A percentile compares a stretch with the other conserved stretches of the same genome.
Evolutionary conservation across 2,888 invertebrate species (phyloP).

Genomic region (Drosophila vallismaia): DNA sequence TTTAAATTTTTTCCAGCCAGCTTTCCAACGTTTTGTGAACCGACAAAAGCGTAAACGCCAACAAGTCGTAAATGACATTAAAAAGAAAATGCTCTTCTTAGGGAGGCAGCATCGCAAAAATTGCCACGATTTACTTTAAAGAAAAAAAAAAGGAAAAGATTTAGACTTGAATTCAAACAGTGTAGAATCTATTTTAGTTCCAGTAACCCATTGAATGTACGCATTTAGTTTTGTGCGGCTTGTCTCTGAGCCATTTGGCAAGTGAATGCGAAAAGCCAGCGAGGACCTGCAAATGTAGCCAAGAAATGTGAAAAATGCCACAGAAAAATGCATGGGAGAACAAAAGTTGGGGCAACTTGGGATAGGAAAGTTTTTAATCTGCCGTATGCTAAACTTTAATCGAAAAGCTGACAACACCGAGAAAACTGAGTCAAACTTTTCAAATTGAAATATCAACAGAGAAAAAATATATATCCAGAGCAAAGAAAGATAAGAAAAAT

Average conservation of each 20-base stretch:
- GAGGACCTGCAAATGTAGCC: constrained; percentile 42
- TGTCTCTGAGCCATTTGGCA: constrained; percentile 25
- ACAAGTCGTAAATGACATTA: constrained; percentile 60
- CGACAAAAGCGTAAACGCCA: constrained; percentile 62
- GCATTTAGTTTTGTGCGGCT: constrained; percentile 21
- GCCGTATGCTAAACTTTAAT: constrained; percentile 76
- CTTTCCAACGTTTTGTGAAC: constrained; percentile 24
- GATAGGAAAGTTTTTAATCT: constrained; percentile 74
- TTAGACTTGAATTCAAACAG: background rate
- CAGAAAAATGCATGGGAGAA: constrained; percentile 15
- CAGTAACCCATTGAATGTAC: constrained; percentile 1
- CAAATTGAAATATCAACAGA: constrained; percentile 77
- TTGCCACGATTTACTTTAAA: background rate
- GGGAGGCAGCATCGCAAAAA: background rate
- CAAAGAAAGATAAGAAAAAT: constrained; percentile 44
- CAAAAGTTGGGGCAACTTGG: constrained; percentile 49
- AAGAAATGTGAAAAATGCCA: constrained; percentile 57
- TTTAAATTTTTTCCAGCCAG: constrained; percentile 70
- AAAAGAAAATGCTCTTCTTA: constrained; percentile 33
- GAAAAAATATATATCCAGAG: background rate
- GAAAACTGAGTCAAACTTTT: constrained; percentile 77
- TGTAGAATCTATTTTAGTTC: background rate
- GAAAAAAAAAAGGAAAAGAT: background rate
- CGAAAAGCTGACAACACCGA: constrained; percentile 59
- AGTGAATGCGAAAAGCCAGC: constrained; percentile 10